Percentiles rank a stretch among this genome's conserved stretches.
Evolutionary conservation across 2,797 vertebrate genomes (phyloP).

Genomic region (Euphonia xanthogaster): DNA sequence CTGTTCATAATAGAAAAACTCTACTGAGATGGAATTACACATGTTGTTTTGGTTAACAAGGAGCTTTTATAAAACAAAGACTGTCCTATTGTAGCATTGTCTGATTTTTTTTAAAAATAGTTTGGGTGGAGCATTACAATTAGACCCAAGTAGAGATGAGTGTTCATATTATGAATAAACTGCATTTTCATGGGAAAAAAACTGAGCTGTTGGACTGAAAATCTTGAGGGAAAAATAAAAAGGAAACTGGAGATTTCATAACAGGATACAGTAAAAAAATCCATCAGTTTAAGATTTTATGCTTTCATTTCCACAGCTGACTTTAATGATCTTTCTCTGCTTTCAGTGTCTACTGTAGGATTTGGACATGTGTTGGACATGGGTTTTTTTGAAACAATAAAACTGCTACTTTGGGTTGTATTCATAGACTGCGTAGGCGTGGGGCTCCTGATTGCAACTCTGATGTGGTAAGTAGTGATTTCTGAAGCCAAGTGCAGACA

Average conservation of each 20-base stretch:
- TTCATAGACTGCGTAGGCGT: constrained; percentile 96
- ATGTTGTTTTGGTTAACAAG: background rate
- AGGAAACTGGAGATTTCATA: background rate
- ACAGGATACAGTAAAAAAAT: background rate
- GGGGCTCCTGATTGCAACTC: constrained; percentile 92
- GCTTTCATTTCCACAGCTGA: background rate
- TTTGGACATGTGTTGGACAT: constrained; percentile 95
- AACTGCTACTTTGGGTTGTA: constrained; percentile 96
- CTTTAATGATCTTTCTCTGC: background rate
- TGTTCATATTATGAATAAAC: background rate
- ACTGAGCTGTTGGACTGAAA: background rate
- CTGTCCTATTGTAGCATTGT: background rate
- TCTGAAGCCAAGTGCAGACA: background rate
- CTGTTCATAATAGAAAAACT: background rate
- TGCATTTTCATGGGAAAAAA: background rate
- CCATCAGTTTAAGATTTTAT: background rate
- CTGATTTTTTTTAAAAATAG: background rate
- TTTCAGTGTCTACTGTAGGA: constrained; percentile 90
- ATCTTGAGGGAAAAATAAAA: background rate
- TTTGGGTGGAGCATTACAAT: background rate
- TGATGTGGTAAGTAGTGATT: constrained; percentile 90
- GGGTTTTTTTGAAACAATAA: constrained; percentile 90
- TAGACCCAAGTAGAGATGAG: background rate
- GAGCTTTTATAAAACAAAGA: background rate
- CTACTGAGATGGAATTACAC: background rate